These are phyloP conservation scores for Rhadina sibilatrix DNA, from an alignment of 2,113 vertebrate species.

Conservation along the genomic window DNA sequence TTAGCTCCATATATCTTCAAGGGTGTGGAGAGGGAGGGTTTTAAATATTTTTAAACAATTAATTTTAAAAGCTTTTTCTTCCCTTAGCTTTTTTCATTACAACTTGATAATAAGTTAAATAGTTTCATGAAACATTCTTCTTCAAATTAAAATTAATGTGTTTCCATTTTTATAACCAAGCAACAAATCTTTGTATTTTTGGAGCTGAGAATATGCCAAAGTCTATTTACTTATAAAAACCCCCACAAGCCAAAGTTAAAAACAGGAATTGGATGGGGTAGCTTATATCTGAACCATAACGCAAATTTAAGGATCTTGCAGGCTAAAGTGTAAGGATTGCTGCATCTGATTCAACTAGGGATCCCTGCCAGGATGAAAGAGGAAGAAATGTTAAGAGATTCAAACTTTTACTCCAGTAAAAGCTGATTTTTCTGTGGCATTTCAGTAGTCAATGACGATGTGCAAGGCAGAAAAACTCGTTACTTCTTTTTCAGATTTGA, in stretches of 20 bases:
- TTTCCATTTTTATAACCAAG: neutral
- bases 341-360: neutral
- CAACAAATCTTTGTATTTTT: slow-evolving; percentile 12
- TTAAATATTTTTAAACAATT: slow-evolving; percentile 37
- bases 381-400: neutral
- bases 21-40: slow-evolving; percentile 1
- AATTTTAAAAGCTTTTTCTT: neutral
- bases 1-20: slow-evolving; percentile 35
- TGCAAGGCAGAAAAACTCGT: neutral
- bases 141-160: slow-evolving; percentile 5
- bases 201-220: neutral
- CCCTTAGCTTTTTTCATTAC: slow-evolving; percentile 10
- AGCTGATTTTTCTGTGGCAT: neutral
- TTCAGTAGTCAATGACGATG: neutral
- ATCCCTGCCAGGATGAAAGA: neutral
- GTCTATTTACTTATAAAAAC: neutral
- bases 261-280: neutral
- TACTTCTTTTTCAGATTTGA: neutral
- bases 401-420: neutral
- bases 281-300: neutral
- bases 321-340: neutral
- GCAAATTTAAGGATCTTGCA: neutral
- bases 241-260: neutral
- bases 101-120: slow-evolving; percentile 10
- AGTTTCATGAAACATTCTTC: neutral